A percentile compares a stretch with the other conserved stretches of the same genome.
These are phyloP conservation scores for Chouioia cunea DNA, from an alignment of 2,888 invertebrate genomes.

Conservation along the genomic window DNA sequence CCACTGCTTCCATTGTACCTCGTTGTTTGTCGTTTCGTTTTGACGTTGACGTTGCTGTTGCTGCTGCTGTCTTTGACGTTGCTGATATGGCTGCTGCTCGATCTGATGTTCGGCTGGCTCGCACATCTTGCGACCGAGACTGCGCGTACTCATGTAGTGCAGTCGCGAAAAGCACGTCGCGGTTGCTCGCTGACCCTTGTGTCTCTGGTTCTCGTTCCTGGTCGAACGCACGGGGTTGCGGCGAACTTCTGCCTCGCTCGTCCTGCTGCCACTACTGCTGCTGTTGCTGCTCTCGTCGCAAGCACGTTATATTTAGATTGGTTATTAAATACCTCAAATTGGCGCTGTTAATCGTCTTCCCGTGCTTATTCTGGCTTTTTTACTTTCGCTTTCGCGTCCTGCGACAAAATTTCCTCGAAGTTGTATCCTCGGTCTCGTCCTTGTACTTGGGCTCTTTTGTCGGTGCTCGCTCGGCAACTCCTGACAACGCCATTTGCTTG, in stretches of 20 bases:
- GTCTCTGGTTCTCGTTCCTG: slow-evolving; percentile 22
- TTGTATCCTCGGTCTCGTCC: too few relatives aligned
- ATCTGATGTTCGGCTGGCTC: background rate
- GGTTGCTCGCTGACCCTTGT: background rate
- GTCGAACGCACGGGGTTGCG: slow-evolving; percentile 37
- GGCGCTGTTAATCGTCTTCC: too few relatives aligned
- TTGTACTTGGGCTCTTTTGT: background rate
- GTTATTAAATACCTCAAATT: too few relatives aligned
- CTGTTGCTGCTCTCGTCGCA: background rate
- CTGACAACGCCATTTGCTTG: too few relatives aligned
- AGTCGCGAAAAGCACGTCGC: slow-evolving; percentile 23
- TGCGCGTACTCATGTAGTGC: slow-evolving; percentile 6
- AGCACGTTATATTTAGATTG: too few relatives aligned
- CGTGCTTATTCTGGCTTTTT: too few relatives aligned
- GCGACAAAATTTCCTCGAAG: too few relatives aligned
- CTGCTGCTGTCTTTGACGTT: background rate
- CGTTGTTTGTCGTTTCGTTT: slow-evolving; percentile 59
- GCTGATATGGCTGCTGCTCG: background rate
- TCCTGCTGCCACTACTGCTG: slow-evolving; percentile 36
- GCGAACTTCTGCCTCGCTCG: slow-evolving; percentile 41
- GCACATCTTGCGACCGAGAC: background rate
- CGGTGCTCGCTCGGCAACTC: slow-evolving; percentile 11
- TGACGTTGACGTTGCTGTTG: slow-evolving; percentile 53
- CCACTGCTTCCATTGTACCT: slow-evolving; percentile 63
- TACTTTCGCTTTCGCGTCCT: too few relatives aligned